phyloP scores from a whole-genome alignment of 1,140 invertebrate species.

The Vollenhovia emeryi region DNA sequence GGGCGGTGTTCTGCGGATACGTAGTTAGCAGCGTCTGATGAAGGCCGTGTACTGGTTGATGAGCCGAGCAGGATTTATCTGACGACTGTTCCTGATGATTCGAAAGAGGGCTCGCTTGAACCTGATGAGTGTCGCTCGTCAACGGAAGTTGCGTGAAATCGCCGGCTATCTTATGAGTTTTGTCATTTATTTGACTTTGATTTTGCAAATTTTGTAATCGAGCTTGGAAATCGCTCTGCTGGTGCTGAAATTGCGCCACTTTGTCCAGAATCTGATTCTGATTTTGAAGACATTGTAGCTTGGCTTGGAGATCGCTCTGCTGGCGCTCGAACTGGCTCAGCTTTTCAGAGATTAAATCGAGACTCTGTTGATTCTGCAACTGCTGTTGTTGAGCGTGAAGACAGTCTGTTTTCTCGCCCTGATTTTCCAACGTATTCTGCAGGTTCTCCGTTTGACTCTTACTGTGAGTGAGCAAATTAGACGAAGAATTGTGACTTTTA shows the following conservation, averaged over 20 bases:
- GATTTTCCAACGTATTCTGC: constrained; percentile 69
- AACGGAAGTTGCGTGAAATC: constrained; percentile 69
- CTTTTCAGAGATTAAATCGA: constrained; percentile 83
- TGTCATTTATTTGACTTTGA: constrained; percentile 77
- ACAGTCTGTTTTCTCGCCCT: constrained; percentile 71
- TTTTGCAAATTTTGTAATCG: constrained; percentile 80
- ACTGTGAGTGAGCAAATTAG: constrained; percentile 76
- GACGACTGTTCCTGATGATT: constrained; percentile 74
- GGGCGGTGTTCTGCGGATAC: constrained; percentile 66
- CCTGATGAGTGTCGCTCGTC: constrained; percentile 71
- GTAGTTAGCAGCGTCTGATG: constrained; percentile 77
- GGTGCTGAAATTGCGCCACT: constrained; percentile 81
- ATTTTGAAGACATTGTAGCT: constrained; percentile 82
- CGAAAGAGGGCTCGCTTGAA: constrained; percentile 68
- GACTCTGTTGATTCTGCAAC: constrained; percentile 82
- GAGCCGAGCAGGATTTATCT: constrained; percentile 59
- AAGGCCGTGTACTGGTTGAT: constrained; percentile 71
- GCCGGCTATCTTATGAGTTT: constrained; percentile 66
- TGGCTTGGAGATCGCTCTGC: constrained; percentile 82
- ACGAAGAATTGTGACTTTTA: constrained; percentile 77
- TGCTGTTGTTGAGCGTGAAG: constrained; percentile 66
- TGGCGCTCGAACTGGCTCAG: constrained; percentile 83
- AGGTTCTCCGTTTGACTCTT: constrained; percentile 79
- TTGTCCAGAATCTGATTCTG: constrained; percentile 84
- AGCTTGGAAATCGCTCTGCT: constrained; percentile 80